Evolutionary conservation across 2,888 invertebrate species (phyloP).

Genomic region (Tenthredo distinguenda): DNA sequence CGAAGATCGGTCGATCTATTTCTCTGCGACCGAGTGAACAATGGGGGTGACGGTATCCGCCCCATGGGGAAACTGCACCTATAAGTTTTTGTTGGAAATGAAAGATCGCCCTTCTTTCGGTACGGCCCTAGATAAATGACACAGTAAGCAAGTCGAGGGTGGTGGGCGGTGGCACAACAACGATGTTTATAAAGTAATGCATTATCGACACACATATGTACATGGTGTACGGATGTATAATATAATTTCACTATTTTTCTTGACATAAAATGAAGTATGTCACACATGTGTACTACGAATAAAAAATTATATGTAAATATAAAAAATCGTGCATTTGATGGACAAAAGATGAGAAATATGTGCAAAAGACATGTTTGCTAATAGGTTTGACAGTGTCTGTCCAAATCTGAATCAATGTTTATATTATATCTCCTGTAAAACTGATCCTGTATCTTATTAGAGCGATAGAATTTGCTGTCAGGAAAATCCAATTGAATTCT

Average conservation of each 20-base stretch:
- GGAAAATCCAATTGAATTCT: slow-evolving; percentile 66
- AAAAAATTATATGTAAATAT: not conserved
- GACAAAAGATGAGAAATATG: not conserved
- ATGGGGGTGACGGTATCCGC: slow-evolving; percentile 9
- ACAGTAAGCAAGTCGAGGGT: slow-evolving; percentile 3
- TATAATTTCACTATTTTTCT: not conserved
- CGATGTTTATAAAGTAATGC: not conserved
- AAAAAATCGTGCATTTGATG: not conserved
- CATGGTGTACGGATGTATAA: not conserved
- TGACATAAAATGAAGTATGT: not conserved
- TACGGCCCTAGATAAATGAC: slow-evolving; percentile 32
- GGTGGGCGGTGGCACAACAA: slow-evolving; percentile 31
- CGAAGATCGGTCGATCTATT: slow-evolving; percentile 19
- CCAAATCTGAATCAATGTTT: slow-evolving; percentile 54
- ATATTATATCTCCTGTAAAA: slow-evolving; percentile 63
- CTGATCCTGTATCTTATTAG: slow-evolving; percentile 61
- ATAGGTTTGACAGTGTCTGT: slow-evolving; percentile 38
- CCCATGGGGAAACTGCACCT: slow-evolving; percentile 31
- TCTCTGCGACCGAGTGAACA: slow-evolving; percentile 28
- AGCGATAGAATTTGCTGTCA: slow-evolving; percentile 65
- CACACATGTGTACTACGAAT: not conserved
- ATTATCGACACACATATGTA: not conserved
- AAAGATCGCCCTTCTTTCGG: slow-evolving; percentile 31
- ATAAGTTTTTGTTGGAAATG: slow-evolving; percentile 40
- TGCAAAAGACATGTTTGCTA: not conserved